These are phyloP conservation scores for Glossophaga mutica DNA, from an alignment of 2,797 vertebrate species.

Conservation along the genomic window DNA sequence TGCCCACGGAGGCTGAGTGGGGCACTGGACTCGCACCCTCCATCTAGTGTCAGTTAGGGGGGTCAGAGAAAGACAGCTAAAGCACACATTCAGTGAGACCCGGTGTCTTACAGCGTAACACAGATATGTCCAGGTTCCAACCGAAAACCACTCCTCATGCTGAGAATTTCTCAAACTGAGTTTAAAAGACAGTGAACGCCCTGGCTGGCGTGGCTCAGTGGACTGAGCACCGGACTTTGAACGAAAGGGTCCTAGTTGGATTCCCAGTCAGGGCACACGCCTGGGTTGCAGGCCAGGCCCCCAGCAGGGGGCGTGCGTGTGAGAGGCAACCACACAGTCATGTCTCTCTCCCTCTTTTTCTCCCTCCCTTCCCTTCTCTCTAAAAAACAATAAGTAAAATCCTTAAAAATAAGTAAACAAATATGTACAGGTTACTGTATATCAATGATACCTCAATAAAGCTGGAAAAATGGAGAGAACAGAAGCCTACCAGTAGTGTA, in stretches of 20 bases:
- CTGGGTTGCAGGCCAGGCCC: no score
- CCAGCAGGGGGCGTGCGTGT: no score
- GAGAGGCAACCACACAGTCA: no score
- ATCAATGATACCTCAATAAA: background rate
- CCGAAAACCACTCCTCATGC: background rate
- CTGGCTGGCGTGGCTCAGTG: no score
- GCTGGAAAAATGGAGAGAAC: background rate
- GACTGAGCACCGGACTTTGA: no score
- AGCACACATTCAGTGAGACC: background rate
- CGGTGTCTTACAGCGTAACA: background rate
- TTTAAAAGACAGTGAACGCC: background rate
- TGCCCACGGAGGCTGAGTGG: background rate
- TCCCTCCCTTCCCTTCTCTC: no score
- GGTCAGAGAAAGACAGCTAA: background rate
- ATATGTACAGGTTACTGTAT: background rate
- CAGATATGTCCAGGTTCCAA: background rate
- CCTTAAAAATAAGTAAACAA: background rate
- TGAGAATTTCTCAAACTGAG: background rate
- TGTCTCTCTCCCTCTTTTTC: no score
- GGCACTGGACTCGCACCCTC: background rate
- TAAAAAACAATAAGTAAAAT: no score
- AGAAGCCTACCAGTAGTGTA: background rate
- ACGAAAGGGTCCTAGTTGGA: no score
- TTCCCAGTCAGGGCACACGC: no score
- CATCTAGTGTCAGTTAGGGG: no score